A percentile compares a stretch with the other conserved stretches of the same genome.
Evolutionary conservation across 2,113 vertebrate genomes (phyloP).

Genomic region (Numenius arquata): DNA sequence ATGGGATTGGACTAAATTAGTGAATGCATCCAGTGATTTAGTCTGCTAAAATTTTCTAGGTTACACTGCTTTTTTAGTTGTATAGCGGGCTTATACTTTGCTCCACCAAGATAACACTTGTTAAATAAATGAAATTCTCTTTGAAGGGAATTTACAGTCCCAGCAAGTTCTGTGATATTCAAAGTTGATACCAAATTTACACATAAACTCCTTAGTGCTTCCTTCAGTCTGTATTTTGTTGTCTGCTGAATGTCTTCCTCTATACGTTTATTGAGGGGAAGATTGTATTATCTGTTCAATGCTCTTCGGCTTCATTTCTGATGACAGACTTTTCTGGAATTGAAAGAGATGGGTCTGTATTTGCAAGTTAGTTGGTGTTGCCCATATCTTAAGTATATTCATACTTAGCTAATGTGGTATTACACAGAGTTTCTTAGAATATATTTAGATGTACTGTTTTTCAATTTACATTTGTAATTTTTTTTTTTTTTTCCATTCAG

Average conservation of each 20-base stretch:
- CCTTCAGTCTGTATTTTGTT: background rate
- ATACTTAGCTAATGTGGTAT: background rate
- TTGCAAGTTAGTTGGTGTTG: background rate
- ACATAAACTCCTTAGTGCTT: fast-evolving
- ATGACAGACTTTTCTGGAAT: background rate
- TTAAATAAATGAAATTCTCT: background rate
- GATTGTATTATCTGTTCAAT: background rate
- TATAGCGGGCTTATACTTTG: background rate
- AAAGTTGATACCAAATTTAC: background rate
- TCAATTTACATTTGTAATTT: background rate
- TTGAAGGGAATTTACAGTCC: background rate
- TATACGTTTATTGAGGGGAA: background rate
- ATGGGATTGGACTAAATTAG: background rate
- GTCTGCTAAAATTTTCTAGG: background rate
- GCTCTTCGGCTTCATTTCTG: background rate
- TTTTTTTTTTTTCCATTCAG: background rate
- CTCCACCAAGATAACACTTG: background rate
- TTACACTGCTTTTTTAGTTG: background rate
- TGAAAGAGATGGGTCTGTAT: background rate
- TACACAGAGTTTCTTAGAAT: background rate
- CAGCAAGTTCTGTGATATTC: background rate
- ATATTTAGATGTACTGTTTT: background rate
- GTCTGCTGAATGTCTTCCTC: background rate
- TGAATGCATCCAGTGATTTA: background rate
- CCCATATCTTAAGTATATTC: background rate